phyloP scores from a whole-genome alignment of 2,888 invertebrate species.

The Theretra japonica region DNA sequence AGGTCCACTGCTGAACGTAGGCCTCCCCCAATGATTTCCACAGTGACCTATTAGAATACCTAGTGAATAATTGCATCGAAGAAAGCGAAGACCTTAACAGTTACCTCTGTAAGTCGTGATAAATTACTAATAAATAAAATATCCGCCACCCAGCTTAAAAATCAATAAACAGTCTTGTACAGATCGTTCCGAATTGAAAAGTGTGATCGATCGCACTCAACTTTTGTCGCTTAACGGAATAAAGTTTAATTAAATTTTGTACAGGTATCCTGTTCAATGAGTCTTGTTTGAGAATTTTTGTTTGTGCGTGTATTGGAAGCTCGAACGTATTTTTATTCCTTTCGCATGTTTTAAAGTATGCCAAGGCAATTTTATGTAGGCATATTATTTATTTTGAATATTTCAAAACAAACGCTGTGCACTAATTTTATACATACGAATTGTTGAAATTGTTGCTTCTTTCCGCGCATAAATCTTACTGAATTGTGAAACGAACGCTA shows the following conservation, averaged over 20 bases:
- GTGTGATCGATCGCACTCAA: background rate
- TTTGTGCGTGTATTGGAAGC: background rate
- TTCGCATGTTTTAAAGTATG: background rate
- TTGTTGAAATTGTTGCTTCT: background rate
- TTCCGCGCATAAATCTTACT: background rate
- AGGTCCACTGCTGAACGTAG: too few species aligned
- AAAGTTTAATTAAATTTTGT: conserved; percentile 18
- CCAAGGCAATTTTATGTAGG: background rate
- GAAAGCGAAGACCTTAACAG: too few species aligned
- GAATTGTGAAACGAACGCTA: background rate
- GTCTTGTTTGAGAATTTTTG: background rate
- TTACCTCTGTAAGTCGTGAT: too few species aligned
- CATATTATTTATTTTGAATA: background rate
- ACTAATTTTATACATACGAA: background rate
- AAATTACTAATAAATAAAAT: background rate
- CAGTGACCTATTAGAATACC: too few species aligned
- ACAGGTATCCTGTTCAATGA: background rate
- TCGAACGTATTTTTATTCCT: background rate
- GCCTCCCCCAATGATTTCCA: too few species aligned
- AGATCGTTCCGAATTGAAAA: background rate
- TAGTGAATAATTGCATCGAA: too few species aligned
- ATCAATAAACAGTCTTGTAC: background rate
- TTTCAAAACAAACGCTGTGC: background rate
- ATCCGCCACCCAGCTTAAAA: background rate
- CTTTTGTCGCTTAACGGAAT: conserved; percentile 10